phyloP scores from a whole-genome alignment of 2,797 vertebrate species.

The Leptodactylus fallax region DNA sequence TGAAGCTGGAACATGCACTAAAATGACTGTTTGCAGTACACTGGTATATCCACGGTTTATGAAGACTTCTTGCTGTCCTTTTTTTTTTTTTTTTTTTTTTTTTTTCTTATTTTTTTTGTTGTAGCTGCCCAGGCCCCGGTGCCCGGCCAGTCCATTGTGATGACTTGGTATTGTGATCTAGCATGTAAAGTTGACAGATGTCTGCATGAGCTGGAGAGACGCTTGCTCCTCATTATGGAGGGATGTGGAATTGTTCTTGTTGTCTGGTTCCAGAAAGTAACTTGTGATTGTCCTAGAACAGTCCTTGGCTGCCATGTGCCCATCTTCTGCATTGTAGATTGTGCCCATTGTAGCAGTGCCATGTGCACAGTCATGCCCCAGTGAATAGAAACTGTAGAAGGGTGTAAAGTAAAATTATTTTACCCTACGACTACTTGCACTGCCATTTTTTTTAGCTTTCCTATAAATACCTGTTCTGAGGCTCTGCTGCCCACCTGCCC shows the following conservation, averaged over 20 bases:
- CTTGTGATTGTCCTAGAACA: background rate
- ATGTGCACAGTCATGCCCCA: background rate
- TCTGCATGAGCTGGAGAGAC: background rate
- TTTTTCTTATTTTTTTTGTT: background rate
- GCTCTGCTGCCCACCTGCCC: background rate
- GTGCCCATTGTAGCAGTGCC: background rate
- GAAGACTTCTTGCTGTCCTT: background rate
- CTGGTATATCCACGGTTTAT: background rate
- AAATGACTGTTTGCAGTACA: background rate
- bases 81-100: background rate
- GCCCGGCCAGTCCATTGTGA: background rate
- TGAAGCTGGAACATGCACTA: too few relatives aligned
- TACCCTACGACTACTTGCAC: background rate
- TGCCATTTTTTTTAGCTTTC: background rate
- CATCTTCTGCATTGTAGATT: background rate
- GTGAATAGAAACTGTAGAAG: background rate
- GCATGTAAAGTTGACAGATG: slow-evolving; percentile 2
- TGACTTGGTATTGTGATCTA: slow-evolving; percentile 7
- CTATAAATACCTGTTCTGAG: background rate
- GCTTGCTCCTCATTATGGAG: background rate
- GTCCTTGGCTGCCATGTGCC: background rate
- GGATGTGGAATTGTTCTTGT: slow-evolving; percentile 3
- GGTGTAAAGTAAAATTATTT: background rate
- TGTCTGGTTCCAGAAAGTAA: slow-evolving; percentile 17
- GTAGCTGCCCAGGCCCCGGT: background rate